Conservation (phyloP, 92 coral and sea anemone genomes). For the Siderastrea siderea region DNA sequence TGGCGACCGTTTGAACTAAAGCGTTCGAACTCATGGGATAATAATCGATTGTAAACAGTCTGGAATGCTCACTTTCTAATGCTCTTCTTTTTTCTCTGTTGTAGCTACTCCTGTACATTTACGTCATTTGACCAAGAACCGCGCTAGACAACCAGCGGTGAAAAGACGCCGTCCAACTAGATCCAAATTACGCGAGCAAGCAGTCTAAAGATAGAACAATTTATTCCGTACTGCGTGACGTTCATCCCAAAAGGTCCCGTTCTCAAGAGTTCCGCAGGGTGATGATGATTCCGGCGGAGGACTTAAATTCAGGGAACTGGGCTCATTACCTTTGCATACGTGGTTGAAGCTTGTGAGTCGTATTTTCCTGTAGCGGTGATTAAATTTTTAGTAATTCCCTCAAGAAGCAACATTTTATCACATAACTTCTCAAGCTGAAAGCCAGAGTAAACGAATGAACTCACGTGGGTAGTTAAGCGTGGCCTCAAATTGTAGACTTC, state of each 20-base stretch:
- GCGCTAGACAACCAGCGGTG: constrained; percentile 63
- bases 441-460: no score
- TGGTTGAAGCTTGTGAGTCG: not conserved
- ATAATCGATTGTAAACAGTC: not conserved
- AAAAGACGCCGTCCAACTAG: constrained; percentile 79
- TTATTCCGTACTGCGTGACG: not conserved
- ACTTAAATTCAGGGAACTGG: not conserved
- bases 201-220: constrained; percentile 39
- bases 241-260: not conserved
- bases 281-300: no score
- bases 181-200: constrained; percentile 65
- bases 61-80: not conserved
- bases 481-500: no score
- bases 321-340: not conserved
- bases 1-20: no score
- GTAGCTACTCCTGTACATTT: constrained; percentile 85
- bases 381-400: not conserved
- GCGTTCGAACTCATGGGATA: no score
- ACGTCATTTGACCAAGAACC: constrained; percentile 78
- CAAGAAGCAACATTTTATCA: not conserved
- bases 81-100: not conserved
- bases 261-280: not conserved
- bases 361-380: not conserved
- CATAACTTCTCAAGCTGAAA: not conserved
- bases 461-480: no score